These are phyloP conservation scores for Nerophis lumbriciformis DNA, from an alignment of 2,113 vertebrate genomes.

Conservation along the genomic window DNA sequence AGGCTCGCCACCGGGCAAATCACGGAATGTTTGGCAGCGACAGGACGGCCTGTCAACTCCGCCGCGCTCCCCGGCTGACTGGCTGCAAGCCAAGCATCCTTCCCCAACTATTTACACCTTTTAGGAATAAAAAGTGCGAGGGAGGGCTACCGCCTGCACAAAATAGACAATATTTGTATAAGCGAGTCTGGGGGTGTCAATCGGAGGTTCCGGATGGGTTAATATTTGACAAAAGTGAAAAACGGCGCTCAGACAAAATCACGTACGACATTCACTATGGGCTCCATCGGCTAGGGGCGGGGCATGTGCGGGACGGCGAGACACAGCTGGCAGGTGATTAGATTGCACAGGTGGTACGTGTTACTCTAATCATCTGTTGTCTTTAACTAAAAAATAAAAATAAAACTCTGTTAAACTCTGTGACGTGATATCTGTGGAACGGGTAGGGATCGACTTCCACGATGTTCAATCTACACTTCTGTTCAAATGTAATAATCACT, in stretches of 20 bases:
- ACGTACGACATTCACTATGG: neutral
- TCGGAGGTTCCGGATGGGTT: neutral
- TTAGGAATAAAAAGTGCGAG: conserved; percentile 10
- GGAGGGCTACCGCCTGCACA: conserved; percentile 7
- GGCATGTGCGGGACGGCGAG: too few species aligned
- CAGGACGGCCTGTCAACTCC: conserved; percentile 25
- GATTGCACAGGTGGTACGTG: too few species aligned
- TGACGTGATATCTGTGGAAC: too few species aligned
- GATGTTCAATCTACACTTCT: too few species aligned
- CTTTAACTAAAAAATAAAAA: too few species aligned
- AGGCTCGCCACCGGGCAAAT: conserved; percentile 37
- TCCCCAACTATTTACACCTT: conserved; percentile 32
- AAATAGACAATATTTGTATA: conserved; percentile 11
- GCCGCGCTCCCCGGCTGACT: conserved; percentile 9
- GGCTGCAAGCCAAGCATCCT: conserved; percentile 19
- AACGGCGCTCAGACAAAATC: neutral
- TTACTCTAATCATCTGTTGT: too few species aligned
- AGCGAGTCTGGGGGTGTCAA: neutral
- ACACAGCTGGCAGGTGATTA: too few species aligned
- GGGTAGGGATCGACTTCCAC: too few species aligned
- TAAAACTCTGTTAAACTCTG: too few species aligned
- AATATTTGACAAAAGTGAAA: conserved; percentile 3
- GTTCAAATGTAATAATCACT: too few species aligned
- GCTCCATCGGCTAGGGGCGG: too few species aligned
- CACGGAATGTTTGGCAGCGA: conserved; percentile 28